phyloP scores from a whole-genome alignment of 2,113 vertebrate genomes.

The Myiopsitta monachus region DNA sequence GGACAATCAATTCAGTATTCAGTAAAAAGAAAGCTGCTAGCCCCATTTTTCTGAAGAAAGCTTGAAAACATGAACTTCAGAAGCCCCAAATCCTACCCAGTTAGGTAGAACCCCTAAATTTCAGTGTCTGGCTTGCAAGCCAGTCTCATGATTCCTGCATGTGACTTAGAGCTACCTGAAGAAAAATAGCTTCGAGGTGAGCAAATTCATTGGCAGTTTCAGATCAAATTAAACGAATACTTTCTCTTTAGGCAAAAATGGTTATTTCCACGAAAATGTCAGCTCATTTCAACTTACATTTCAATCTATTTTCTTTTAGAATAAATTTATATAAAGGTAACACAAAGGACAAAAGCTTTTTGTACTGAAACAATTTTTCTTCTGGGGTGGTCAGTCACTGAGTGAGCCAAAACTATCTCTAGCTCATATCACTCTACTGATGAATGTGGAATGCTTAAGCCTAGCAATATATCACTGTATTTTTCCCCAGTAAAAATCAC shows the following conservation, averaged over 20 bases:
- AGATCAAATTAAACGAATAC: slow-evolving; percentile 9
- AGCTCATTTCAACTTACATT: not conserved
- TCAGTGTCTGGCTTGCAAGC: not conserved
- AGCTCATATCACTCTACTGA: not conserved
- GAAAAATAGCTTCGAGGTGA: not conserved
- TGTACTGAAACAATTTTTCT: not conserved
- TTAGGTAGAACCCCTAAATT: not conserved
- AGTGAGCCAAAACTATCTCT: not conserved
- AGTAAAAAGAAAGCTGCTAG: not conserved
- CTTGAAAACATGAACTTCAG: not conserved
- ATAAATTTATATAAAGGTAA: not conserved
- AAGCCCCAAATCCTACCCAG: not conserved
- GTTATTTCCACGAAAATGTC: not conserved
- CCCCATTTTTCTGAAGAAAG: not conserved
- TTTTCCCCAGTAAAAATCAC: not conserved
- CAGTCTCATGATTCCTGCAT: not conserved
- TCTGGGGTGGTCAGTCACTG: not conserved
- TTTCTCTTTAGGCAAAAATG: slow-evolving; percentile 3
- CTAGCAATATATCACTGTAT: not conserved
- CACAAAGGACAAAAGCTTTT: not conserved
- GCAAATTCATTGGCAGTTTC: not conserved
- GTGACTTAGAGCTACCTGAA: not conserved
- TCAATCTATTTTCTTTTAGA: not conserved
- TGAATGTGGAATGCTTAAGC: not conserved
- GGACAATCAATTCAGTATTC: not conserved